Conservation (phyloP, 2,113 vertebrate species). For the Melanerpes aurifrons region DNA sequence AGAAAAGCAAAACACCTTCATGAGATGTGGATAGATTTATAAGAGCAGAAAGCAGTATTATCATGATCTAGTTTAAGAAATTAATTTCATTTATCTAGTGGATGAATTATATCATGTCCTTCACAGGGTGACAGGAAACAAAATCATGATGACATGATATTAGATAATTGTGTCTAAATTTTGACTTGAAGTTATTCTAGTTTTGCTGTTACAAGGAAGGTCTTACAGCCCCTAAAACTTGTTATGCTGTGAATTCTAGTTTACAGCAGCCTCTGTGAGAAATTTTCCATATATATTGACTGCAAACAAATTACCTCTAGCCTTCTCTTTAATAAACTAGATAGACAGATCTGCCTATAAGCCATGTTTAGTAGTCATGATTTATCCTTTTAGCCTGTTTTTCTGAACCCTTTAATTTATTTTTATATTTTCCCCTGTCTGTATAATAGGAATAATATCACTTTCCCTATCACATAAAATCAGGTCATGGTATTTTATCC, state of each 20-base stretch:
- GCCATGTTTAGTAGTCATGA: conserved; percentile 20
- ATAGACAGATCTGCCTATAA: not conserved
- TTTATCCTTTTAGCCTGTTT: conserved; percentile 36
- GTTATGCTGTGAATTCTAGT: not conserved
- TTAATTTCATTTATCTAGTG: not conserved
- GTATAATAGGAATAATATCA: not conserved
- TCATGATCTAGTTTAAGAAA: not conserved
- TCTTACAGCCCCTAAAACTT: not conserved
- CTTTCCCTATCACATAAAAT: not conserved
- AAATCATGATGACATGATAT: not conserved
- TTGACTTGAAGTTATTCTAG: not conserved
- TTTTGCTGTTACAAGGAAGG: not conserved
- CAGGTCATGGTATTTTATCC: conserved; percentile 18
- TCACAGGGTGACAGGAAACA: not conserved
- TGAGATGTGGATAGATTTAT: not conserved
- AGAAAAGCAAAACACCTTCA: not conserved
- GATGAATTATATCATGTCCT: not conserved
- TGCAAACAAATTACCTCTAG: not conserved
- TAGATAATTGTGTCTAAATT: not conserved
- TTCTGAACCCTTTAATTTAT: not conserved
- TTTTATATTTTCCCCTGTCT: conserved; percentile 19
- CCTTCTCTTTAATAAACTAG: not conserved
- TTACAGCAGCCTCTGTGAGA: not conserved
- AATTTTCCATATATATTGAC: not conserved
- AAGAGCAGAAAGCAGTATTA: not conserved